These are phyloP conservation scores for Tachuris rubrigastra DNA, from an alignment of 2,113 vertebrate species.

Conservation along the genomic window DNA sequence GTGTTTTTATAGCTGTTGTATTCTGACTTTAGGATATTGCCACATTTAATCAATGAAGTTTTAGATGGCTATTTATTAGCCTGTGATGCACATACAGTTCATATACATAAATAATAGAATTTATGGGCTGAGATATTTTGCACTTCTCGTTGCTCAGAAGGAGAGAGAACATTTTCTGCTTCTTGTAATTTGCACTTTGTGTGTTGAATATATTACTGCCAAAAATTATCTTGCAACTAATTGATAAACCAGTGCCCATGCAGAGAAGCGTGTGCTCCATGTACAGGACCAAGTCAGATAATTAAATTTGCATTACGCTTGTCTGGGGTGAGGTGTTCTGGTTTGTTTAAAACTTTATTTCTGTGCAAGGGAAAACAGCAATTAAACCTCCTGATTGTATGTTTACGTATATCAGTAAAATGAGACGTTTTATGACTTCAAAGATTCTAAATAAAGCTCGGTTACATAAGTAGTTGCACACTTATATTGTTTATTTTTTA, in stretches of 20 bases:
- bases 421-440: conserved; percentile 61
- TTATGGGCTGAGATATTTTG: conserved; percentile 40
- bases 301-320: not conserved
- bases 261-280: not conserved
- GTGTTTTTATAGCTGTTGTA: not conserved
- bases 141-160: conserved; percentile 20
- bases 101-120: not conserved
- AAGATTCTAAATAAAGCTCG: conserved; percentile 67
- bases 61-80: not conserved
- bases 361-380: conserved; percentile 7
- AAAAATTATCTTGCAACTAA: conserved; percentile 33
- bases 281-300: not conserved
- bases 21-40: conserved; percentile 2
- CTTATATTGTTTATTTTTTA: not conserved
- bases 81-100: not conserved
- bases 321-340: conserved; percentile 19
- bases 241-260: not conserved
- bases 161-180: conserved; percentile 39
- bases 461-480: not conserved
- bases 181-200: conserved; percentile 49
- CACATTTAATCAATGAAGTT: not conserved
- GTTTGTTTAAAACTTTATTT: conserved; percentile 49
- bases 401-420: conserved; percentile 42
- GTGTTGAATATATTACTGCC: conserved; percentile 48
- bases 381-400: conserved; percentile 32